These are phyloP conservation scores for Rhingia campestris DNA, from an alignment of 2,888 invertebrate genomes.

Conservation along the genomic window DNA sequence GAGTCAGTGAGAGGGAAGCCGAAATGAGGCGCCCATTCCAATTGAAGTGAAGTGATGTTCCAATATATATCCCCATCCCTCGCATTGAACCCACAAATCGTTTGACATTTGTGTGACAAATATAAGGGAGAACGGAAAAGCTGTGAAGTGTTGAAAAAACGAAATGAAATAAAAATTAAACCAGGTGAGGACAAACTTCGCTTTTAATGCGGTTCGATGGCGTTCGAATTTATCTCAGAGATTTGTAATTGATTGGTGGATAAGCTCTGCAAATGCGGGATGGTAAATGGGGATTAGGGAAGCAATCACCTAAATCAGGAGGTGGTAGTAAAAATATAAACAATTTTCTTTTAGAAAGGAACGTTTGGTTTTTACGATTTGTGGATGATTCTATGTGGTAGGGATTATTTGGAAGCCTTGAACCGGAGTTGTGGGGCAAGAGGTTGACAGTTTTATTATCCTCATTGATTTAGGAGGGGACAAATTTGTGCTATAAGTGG, in stretches of 20 bases:
- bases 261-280: constrained; percentile 60
- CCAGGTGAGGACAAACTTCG: background rate
- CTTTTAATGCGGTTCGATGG: constrained; percentile 37
- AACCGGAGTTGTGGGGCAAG: too few relatives aligned
- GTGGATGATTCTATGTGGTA: too few relatives aligned
- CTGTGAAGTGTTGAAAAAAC: background rate
- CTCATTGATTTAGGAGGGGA: too few relatives aligned
- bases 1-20: constrained; percentile 43
- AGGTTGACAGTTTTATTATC: too few relatives aligned
- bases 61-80: background rate
- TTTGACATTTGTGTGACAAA: constrained; percentile 62
- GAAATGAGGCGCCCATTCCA: constrained; percentile 63
- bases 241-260: constrained; percentile 70
- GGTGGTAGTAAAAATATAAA: constrained; percentile 26
- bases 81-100: constrained; percentile 42
- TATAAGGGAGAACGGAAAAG: background rate
- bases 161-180: background rate
- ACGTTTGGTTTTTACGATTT: too few relatives aligned
- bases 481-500: too few relatives aligned
- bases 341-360: constrained; percentile 3
- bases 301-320: constrained; percentile 51
- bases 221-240: constrained; percentile 57
- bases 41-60: constrained; percentile 48
- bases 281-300: constrained; percentile 65
- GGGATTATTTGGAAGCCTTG: too few relatives aligned